Evolutionary conservation across 2,113 vertebrate species (phyloP).

Genomic region (Isurus oxyrinchus): DNA sequence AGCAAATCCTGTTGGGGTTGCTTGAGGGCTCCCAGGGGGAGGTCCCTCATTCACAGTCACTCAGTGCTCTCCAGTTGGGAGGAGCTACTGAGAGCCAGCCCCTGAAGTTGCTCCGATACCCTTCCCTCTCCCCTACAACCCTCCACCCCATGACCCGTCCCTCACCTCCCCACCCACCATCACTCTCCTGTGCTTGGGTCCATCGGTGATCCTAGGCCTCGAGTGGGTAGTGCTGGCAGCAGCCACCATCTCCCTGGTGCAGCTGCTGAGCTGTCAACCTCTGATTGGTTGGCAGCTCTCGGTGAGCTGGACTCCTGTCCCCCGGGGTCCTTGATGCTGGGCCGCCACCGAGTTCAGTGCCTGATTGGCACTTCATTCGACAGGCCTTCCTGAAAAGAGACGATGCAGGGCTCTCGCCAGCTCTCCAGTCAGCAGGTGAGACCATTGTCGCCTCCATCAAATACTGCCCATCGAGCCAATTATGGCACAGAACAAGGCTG

Average conservation of each 20-base stretch:
- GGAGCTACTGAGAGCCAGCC: too few species aligned
- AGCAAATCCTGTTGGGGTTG: neutral
- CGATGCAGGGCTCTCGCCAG: neutral
- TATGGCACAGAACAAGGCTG: neutral
- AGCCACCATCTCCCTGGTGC: too few species aligned
- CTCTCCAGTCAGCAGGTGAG: neutral
- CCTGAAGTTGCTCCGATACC: too few species aligned
- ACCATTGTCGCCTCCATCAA: neutral
- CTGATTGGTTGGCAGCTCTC: too few species aligned
- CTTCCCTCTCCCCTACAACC: too few species aligned
- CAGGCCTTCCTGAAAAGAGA: neutral
- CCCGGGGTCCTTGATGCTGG: too few species aligned
- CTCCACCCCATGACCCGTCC: too few species aligned
- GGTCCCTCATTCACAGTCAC: neutral
- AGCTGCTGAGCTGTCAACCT: too few species aligned
- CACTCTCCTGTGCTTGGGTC: neutral
- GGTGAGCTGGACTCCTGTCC: too few species aligned
- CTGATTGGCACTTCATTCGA: neutral
- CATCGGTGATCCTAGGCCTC: neutral
- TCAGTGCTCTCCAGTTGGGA: neutral
- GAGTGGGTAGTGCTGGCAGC: neutral
- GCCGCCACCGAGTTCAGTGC: too few species aligned
- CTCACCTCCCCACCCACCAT: neutral
- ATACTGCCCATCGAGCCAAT: neutral
- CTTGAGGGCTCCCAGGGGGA: neutral